Evolutionary conservation across 2,113 vertebrate species (phyloP).

Genomic region (Numenius arquata): DNA sequence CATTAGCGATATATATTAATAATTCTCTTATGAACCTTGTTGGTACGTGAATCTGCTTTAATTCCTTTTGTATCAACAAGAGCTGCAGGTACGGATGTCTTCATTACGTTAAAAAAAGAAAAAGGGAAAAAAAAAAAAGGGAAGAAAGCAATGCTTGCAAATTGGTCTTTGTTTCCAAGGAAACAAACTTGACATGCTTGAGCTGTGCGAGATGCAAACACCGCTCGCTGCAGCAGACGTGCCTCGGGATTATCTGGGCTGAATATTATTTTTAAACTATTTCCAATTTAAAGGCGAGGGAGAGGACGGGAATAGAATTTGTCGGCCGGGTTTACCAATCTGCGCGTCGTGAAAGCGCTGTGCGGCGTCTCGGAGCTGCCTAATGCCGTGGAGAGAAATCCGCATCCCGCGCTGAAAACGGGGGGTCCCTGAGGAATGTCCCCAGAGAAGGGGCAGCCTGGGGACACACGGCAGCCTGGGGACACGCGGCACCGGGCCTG

Average conservation of each 20-base stretch:
- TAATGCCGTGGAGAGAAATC: neutral
- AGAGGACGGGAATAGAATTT: constrained; percentile 21
- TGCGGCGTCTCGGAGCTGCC: neutral
- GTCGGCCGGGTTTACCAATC: neutral
- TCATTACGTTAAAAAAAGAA: neutral
- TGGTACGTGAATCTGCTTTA: neutral
- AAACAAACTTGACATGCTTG: constrained; percentile 67
- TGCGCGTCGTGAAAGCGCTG: neutral
- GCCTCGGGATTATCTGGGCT: constrained; percentile 13
- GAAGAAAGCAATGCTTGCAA: constrained; percentile 44
- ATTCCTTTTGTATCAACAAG: constrained; percentile 13
- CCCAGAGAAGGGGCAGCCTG: neutral
- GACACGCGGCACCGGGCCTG: neutral
- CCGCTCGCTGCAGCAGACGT: constrained; percentile 22
- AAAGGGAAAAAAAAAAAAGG: neutral
- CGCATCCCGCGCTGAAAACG: rapidly evolving
- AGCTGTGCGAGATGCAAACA: constrained; percentile 50
- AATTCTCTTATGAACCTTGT: neutral
- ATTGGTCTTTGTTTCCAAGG: constrained; percentile 72
- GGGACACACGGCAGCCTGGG: neutral
- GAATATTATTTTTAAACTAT: constrained; percentile 46
- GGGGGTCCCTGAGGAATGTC: neutral
- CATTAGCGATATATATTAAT: neutral
- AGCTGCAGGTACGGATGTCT: constrained; percentile 33
- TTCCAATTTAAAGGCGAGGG: neutral